These are phyloP conservation scores for Cichladusa arquata DNA, from an alignment of 2,113 vertebrate species.

Conservation along the genomic window DNA sequence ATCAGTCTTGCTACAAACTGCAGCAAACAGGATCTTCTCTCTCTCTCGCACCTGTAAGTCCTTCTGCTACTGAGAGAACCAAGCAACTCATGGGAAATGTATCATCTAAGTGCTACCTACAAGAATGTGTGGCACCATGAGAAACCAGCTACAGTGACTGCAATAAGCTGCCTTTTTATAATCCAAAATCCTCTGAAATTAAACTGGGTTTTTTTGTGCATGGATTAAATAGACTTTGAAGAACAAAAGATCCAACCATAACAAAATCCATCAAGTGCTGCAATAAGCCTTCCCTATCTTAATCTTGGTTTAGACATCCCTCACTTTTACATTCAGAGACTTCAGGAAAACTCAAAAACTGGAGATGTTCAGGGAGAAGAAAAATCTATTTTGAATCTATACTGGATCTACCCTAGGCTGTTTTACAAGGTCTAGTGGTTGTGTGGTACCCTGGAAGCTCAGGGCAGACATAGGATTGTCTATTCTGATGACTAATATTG, in stretches of 20 bases:
- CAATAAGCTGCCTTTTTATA: background rate
- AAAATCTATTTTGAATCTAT: background rate
- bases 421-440: background rate
- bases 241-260: background rate
- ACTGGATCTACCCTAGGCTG: accelerated
- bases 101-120: background rate
- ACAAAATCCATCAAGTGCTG: background rate
- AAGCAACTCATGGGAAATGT: background rate
- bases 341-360: background rate
- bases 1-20: background rate
- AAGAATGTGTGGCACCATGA: background rate
- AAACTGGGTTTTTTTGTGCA: background rate
- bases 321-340: background rate
- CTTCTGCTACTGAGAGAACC: background rate
- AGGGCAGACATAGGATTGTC: background rate
- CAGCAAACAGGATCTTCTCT: background rate
- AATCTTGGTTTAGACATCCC: accelerated
- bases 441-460: background rate
- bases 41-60: background rate
- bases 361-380: background rate
- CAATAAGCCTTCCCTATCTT: background rate
- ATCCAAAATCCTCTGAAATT: background rate
- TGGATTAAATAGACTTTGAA: background rate
- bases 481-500: background rate
- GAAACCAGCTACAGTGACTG: background rate